phyloP scores from a whole-genome alignment of 2,113 vertebrate species.

The Pseudois nayaur region DNA sequence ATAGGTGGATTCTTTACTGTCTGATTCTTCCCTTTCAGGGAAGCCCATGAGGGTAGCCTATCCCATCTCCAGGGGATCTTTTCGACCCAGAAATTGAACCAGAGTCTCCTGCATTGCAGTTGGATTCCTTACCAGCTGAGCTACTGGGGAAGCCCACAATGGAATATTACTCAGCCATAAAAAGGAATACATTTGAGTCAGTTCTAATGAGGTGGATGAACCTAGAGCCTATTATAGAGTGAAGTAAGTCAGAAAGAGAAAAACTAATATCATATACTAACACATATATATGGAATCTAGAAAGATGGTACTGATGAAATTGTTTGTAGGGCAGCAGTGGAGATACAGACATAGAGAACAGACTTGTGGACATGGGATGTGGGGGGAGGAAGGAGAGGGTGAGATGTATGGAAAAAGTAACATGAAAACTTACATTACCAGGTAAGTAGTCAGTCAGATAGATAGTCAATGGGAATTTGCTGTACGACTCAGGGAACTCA shows the following conservation, averaged over 20 bases:
- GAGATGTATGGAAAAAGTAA: not conserved
- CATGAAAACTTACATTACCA: not conserved
- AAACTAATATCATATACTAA: not conserved
- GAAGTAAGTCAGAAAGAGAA: not conserved
- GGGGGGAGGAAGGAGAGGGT: not conserved
- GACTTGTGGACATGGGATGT: not conserved
- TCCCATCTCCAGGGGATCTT: not conserved
- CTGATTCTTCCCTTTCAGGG: not conserved
- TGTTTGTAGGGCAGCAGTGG: not conserved
- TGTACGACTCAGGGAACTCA: not conserved
- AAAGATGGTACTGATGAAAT: not conserved
- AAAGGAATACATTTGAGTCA: not conserved
- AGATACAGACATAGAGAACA: not conserved
- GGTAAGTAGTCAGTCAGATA: not conserved
- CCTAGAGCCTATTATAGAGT: not conserved
- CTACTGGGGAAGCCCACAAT: not conserved
- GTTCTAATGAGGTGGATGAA: not conserved
- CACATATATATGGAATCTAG: not conserved
- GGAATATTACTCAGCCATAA: not conserved
- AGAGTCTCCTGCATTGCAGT: not conserved
- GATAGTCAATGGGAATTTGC: not conserved
- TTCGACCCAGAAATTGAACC: not conserved
- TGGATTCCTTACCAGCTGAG: not conserved
- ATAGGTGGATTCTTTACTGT: not conserved
- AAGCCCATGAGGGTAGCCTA: not conserved